Evolutionary conservation across 2,888 invertebrate species (phyloP).

Genomic region (Pharmacophagus antenor): DNA sequence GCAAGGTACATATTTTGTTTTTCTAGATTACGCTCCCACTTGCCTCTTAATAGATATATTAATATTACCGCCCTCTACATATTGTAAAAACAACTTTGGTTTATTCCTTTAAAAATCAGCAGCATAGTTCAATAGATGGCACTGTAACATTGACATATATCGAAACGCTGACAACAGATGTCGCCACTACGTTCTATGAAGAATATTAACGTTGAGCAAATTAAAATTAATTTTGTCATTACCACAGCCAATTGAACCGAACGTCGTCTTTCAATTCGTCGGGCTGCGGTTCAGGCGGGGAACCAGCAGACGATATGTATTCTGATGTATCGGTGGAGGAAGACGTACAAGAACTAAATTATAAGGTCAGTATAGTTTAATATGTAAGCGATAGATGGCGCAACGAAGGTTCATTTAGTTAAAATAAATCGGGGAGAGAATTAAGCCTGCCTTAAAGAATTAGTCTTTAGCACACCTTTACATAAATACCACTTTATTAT

Average conservation of each 20-base stretch:
- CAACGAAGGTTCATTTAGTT: neutral
- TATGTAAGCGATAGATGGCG: slow-evolving; percentile 23
- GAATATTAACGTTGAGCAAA: slow-evolving; percentile 25
- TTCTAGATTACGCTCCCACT: neutral
- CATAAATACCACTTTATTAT: too few relatives aligned
- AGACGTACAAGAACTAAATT: slow-evolving; percentile 95
- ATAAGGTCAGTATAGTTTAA: slow-evolving; percentile 84
- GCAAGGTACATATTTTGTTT: slow-evolving; percentile 83
- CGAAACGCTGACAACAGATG: slow-evolving; percentile 41
- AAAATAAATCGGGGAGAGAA: neutral
- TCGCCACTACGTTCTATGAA: slow-evolving; percentile 36
- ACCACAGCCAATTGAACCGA: slow-evolving; percentile 92
- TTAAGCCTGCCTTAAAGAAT: neutral
- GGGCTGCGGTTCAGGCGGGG: slow-evolving; percentile 94
- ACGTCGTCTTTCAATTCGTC: slow-evolving; percentile 96
- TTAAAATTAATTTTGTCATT: slow-evolving; percentile 39
- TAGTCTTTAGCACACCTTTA: neutral
- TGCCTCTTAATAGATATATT: neutral
- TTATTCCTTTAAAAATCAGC: neutral
- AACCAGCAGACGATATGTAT: slow-evolving; percentile 96
- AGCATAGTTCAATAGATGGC: slow-evolving; percentile 45
- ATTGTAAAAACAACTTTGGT: neutral
- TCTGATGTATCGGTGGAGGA: slow-evolving; percentile 95
- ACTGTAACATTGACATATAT: slow-evolving; percentile 27
- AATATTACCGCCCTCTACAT: neutral